Conservation (phyloP, 92 coral and sea anemone genomes). For the Epizoanthus rinbou region DNA sequence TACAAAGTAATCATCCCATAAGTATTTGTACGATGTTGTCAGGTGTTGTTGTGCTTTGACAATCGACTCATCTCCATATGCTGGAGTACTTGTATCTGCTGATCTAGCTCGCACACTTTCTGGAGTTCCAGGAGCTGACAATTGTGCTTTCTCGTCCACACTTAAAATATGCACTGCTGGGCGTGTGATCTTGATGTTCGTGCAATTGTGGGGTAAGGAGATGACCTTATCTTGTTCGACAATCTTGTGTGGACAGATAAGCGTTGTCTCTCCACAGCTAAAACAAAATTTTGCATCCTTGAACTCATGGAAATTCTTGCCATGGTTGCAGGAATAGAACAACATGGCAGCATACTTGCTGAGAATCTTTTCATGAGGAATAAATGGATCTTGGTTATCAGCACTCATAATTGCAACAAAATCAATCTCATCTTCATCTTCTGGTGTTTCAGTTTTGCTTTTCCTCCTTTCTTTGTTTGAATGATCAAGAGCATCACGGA, state of each 20-base stretch:
- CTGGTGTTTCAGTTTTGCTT: slow-evolving; percentile 10
- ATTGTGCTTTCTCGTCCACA: slow-evolving; percentile 52
- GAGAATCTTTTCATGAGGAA: slow-evolving; percentile 90
- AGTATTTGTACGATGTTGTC: slow-evolving; percentile 75
- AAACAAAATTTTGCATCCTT: slow-evolving; percentile 92
- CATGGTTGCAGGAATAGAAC: slow-evolving; percentile 96
- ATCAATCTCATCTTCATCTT: slow-evolving; percentile 85
- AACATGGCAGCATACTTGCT: slow-evolving; percentile 95
- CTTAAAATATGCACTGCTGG: slow-evolving; percentile 74
- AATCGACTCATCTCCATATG: slow-evolving; percentile 73
- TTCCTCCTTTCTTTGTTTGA: slow-evolving; percentile 33
- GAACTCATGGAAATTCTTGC: slow-evolving; percentile 92
- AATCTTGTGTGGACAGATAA: slow-evolving; percentile 94
- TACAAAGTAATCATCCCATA: slow-evolving; percentile 80
- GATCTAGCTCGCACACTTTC: slow-evolving; percentile 61
- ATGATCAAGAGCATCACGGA: slow-evolving; percentile 29
- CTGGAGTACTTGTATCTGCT: slow-evolving; percentile 45
- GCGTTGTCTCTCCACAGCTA: slow-evolving; percentile 93
- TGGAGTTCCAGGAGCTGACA: slow-evolving; percentile 62
- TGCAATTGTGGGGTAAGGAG: slow-evolving; percentile 92
- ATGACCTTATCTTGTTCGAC: slow-evolving; percentile 71
- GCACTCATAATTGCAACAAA: slow-evolving; percentile 92
- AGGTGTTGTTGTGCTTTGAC: slow-evolving; percentile 80
- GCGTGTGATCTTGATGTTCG: slow-evolving; percentile 89
- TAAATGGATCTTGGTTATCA: slow-evolving; percentile 81